phyloP scores from a whole-genome alignment of 2,888 invertebrate genomes.

The Dicyrtomina minuta region DNA sequence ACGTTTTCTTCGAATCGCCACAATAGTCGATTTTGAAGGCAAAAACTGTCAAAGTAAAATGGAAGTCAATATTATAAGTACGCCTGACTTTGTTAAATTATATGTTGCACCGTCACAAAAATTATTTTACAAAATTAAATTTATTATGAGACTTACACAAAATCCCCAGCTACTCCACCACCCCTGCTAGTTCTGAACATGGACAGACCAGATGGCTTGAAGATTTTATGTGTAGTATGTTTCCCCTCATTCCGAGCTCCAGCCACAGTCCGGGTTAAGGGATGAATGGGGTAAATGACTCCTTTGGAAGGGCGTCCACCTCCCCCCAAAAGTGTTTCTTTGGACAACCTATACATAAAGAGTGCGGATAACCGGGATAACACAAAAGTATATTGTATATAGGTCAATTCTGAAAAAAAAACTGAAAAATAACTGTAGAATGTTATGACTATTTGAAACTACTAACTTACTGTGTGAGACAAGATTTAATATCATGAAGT shows the following conservation, averaged over 20 bases:
- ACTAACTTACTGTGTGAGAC: constrained; percentile 57
- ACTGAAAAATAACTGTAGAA: background rate
- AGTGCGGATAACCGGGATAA: no score
- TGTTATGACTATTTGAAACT: background rate
- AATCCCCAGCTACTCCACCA: constrained; percentile 39
- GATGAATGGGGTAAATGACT: background rate
- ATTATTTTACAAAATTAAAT: background rate
- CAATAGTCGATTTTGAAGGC: background rate
- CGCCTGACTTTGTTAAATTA: background rate
- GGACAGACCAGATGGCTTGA: constrained; percentile 40
- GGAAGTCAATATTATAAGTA: no score
- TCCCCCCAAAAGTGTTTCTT: background rate
- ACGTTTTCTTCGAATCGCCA: constrained; percentile 7
- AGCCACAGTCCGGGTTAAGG: background rate
- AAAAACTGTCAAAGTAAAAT: background rate
- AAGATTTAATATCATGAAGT: constrained; percentile 61
- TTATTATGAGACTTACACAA: constrained; percentile 35
- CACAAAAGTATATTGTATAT: background rate
- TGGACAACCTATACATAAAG: background rate
- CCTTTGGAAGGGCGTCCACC: background rate
- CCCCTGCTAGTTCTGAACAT: constrained; percentile 41
- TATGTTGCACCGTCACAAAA: background rate
- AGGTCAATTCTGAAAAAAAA: background rate
- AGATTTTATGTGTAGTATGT: background rate
- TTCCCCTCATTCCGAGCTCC: background rate